These are phyloP conservation scores for Malacoraja senta DNA, from an alignment of 2,797 vertebrate genomes.

Conservation along the genomic window DNA sequence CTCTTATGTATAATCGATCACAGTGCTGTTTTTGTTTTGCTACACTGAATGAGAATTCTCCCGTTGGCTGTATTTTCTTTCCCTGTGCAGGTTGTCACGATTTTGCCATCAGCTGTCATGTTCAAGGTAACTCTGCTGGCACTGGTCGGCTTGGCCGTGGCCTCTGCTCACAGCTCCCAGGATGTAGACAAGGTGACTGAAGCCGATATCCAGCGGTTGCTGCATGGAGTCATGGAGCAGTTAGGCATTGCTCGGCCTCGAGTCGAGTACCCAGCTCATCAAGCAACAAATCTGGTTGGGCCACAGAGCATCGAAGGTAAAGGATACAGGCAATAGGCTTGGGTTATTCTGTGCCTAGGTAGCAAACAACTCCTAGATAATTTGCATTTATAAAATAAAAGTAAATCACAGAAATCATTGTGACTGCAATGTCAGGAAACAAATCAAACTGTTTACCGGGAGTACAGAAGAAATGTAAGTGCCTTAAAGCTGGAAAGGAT, in stretches of 20 bases:
- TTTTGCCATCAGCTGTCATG: constrained; percentile 45
- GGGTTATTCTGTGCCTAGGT: neutral
- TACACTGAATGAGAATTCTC: neutral
- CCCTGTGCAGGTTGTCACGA: constrained; percentile 48
- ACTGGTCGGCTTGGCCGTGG: constrained; percentile 54
- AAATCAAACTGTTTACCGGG: neutral
- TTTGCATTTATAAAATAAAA: neutral
- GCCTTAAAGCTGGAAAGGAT: neutral
- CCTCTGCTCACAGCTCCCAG: constrained; percentile 66
- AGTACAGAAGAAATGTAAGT: neutral
- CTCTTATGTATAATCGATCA: neutral
- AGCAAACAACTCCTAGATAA: neutral
- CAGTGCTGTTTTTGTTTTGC: neutral
- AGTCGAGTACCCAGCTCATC: constrained; percentile 90
- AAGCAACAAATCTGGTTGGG: constrained; percentile 88
- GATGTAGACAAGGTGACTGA: constrained; percentile 80
- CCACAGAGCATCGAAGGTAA: constrained; percentile 93
- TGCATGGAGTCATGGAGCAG: constrained; percentile 95
- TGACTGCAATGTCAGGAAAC: neutral
- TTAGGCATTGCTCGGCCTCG: constrained; percentile 86
- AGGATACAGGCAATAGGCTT: neutral
- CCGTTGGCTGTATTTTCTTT: neutral
- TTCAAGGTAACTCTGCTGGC: constrained; percentile 57
- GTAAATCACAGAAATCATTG: neutral
- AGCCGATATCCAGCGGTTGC: constrained; percentile 85